phyloP scores from a whole-genome alignment of 2,888 invertebrate species.

The Aphrophora alni region DNA sequence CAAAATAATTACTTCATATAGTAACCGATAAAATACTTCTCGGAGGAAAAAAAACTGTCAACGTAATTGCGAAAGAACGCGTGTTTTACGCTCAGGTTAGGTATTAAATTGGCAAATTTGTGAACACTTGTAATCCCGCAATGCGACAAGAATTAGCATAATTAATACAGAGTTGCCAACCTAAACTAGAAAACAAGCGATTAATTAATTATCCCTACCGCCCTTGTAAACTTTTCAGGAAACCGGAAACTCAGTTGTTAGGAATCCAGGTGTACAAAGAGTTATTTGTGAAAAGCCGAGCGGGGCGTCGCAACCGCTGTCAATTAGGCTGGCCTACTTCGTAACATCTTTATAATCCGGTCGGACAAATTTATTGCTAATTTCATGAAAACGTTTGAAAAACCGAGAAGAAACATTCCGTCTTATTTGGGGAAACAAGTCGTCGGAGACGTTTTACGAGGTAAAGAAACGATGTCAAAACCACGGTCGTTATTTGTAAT shows the following conservation, averaged over 20 bases:
- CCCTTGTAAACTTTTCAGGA: background rate
- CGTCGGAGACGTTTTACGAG: background rate
- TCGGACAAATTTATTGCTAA: background rate
- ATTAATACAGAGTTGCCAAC: background rate
- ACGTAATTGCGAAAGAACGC: too few species aligned
- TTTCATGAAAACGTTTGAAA: slow-evolving; percentile 3
- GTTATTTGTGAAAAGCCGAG: background rate
- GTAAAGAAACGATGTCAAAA: background rate
- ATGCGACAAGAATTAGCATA: background rate
- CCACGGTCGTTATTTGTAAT: background rate
- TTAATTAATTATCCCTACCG: background rate
- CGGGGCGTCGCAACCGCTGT: background rate
- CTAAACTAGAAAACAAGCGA: background rate
- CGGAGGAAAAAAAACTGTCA: too few species aligned
- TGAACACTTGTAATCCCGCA: background rate
- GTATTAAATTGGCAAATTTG: background rate
- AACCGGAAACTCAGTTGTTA: background rate
- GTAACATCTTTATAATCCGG: background rate
- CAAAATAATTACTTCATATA: too few species aligned
- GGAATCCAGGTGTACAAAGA: background rate
- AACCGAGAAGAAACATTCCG: background rate
- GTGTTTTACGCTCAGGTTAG: background rate
- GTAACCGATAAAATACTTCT: too few species aligned
- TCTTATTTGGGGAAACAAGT: background rate
- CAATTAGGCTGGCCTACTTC: background rate